These are phyloP conservation scores for Temnothorax unifasciatus DNA, from an alignment of 2,888 invertebrate species.

Conservation along the genomic window DNA sequence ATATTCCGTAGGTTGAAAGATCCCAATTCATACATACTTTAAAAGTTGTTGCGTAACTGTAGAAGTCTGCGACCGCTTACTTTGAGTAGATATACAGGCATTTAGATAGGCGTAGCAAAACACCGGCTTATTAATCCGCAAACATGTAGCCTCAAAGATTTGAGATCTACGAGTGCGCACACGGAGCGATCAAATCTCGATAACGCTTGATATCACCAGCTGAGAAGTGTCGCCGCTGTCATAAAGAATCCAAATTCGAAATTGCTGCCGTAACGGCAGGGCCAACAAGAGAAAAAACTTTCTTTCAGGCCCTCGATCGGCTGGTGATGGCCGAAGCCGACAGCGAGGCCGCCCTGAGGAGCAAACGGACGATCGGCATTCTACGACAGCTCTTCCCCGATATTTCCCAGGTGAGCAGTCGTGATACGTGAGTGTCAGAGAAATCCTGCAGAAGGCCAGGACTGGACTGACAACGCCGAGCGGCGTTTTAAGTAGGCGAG, in stretches of 20 bases:
- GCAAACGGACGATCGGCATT: constrained; percentile 93
- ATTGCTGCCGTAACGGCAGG: constrained; percentile 63
- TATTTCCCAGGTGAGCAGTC: constrained; percentile 90
- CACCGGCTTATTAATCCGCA: constrained; percentile 4
- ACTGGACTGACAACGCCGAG: constrained; percentile 31
- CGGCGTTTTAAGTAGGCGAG: not conserved
- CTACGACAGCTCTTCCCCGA: constrained; percentile 92
- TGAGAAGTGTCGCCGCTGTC: not conserved
- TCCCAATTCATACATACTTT: not conserved
- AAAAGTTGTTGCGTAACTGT: constrained; percentile 13
- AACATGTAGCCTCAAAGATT: not conserved
- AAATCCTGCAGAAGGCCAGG: constrained; percentile 74
- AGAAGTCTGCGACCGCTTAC: constrained; percentile 6
- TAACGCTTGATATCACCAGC: not conserved
- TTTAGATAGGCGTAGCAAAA: not conserved
- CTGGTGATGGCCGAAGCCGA: constrained; percentile 90
- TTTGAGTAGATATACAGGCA: not conserved
- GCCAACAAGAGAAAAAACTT: constrained; percentile 69
- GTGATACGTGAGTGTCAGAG: constrained; percentile 56
- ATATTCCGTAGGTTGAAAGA: not conserved
- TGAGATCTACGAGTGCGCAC: not conserved
- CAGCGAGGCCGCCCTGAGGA: constrained; percentile 90
- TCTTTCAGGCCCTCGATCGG: constrained; percentile 89
- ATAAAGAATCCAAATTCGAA: not conserved
- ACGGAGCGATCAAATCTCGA: not conserved